Base-by-base conservation (phyloP, 2,113 vertebrate genomes). In the Dasyornis broadbenti region DNA sequence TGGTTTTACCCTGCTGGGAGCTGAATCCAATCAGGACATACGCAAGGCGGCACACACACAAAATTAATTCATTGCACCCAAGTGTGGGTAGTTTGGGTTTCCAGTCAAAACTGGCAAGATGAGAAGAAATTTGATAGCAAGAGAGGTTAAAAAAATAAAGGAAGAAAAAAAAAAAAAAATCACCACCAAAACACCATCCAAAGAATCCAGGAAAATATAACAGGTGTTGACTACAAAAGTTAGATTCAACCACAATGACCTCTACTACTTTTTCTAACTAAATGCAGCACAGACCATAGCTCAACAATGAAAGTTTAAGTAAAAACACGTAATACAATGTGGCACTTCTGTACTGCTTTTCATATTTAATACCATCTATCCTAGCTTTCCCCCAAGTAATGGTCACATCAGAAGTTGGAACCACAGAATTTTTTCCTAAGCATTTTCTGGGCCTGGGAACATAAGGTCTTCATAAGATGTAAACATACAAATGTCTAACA, bases 31-130 rank as follows among this genome's bases (percentile, higher is more conserved):
- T 13, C 9, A 18, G 40, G 10, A 76, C 9, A 6, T 1, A 18
- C 0, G 1, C 50, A n/a, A 44, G 31, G 53, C 71, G 85, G 33
- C 6, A 0, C 33, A 37, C 11, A 21, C 17, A 16, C 8, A 31
- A 22, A 57, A 60, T 45, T 6, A 69, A 39, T 42, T 57, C 13
- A 9, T 3, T 42, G 26, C 5, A 0, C 45, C 16, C 30, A 13
- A 42, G 26, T 12, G 21, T 39, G 24, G 27, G 19, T 47, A 60
- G 20, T 54, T 47, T 63, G 31, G 5, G 23, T 45, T 79, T 80
- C 80, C 42, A 80, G 24, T 31, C 20, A 3, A 15, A 83, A 56
- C 28, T n/a, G 40, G 28, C 24, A 80, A 52, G 44, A 28, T 50
- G 13, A 66, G 42, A 44, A 18, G 45, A 64, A 56, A 69, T 37